Conservation (phyloP, 2,797 vertebrate species). For the Caiman crocodilus region DNA sequence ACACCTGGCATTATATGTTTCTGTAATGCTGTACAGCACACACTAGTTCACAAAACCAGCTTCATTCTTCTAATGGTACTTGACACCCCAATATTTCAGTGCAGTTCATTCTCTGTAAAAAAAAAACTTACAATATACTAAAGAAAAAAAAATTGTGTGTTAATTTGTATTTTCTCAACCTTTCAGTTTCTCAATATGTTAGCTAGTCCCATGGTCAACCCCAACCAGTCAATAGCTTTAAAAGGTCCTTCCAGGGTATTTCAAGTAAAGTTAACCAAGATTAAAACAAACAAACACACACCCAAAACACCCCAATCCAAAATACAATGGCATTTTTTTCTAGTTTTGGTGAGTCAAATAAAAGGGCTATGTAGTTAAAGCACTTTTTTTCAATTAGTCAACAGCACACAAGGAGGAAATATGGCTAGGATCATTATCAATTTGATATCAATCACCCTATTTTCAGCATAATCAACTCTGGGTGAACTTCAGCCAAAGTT, state of each 20-base stretch:
- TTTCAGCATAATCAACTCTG: too few species aligned
- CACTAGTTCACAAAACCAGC: background rate
- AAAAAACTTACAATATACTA: background rate
- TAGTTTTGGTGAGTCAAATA: too few species aligned
- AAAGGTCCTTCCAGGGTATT: background rate
- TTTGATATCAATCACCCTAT: too few species aligned
- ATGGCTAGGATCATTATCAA: too few species aligned
- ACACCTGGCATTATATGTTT: background rate
- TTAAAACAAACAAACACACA: too few species aligned
- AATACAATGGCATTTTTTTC: too few species aligned
- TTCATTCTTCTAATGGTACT: background rate
- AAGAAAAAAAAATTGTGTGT: background rate
- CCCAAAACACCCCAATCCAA: too few species aligned
- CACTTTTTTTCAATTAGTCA: too few species aligned
- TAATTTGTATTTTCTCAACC: background rate
- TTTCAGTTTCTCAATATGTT: background rate
- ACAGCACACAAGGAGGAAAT: too few species aligned
- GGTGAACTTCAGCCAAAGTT: too few species aligned
- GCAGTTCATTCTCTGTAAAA: background rate
- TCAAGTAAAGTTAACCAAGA: background rate
- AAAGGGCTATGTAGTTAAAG: too few species aligned
- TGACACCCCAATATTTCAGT: background rate
- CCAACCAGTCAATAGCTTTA: background rate
- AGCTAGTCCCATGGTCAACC: background rate
- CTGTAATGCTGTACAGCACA: background rate